Evolutionary conservation across 2,888 invertebrate genomes (phyloP), one percentile per base, ranked within the genome.

Genomic region (Anoplius nigerrimus): DNA sequence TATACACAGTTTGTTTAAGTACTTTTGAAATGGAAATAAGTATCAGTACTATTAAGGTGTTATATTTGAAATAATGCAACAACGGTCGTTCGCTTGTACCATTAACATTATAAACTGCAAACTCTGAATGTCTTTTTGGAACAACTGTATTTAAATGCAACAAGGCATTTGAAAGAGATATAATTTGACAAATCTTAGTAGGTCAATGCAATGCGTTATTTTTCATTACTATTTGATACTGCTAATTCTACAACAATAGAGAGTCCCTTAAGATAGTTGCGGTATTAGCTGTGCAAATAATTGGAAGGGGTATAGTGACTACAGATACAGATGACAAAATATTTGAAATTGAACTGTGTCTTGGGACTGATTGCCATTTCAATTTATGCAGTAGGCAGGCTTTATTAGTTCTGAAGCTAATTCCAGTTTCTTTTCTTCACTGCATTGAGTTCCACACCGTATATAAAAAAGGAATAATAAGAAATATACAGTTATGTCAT

Each of bases 161-260:
- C 48, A 48, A 55, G 59, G 62, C 55, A 57, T 64, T 60, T 71
- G 62, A 62, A 73, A 66, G 61, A 64, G 57, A 54, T 62, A 58
- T 43, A 62, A 63, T 60, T 62, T 55, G 57, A 67, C 53, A 56
- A 55, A 27, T 62, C 63, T 56, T 65, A 61, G 6, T 34, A 34
- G 34, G 34, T 15, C 48, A 69, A 60, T 62, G 59, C 54, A 67
- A 58, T 52, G 60, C 27, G 56, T 58, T 69, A 71, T 24, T 60
- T 64, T 66, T 63, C 18, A 48, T 59, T 3, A 20, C 34, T 34
- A 34, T 34, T 34, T 70, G 73, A 58, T 59, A 75, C 54, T 75
- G 65, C 52, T 71, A 74, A 57, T 71, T 71, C 62, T 63, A 34
- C 34, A 11, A 34, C 34, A 11, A 34, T 34, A 13, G 34, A 34